These are phyloP conservation scores for Hemitrygon akajei DNA, from an alignment of 2,797 vertebrate species.

Conservation along the genomic window DNA sequence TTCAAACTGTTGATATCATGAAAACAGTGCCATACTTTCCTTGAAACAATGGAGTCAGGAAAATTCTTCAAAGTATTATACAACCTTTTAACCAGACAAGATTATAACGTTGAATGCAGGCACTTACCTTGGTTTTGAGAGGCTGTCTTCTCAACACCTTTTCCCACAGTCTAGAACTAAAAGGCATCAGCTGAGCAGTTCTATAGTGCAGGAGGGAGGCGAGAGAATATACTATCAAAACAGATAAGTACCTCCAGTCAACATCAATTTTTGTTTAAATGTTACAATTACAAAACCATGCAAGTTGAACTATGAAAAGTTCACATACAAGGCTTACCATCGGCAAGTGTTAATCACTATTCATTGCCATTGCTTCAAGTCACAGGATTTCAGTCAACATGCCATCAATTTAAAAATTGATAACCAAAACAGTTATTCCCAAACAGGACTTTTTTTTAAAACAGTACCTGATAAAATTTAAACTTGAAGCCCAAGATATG, in stretches of 20 bases:
- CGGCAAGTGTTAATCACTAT: not conserved
- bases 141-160: conserved; percentile 32
- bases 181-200: conserved; percentile 34
- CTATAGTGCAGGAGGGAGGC: conserved; percentile 30
- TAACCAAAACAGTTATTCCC: not conserved
- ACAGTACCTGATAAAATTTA: conserved; percentile 90
- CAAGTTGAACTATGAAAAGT: not conserved
- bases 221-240: conserved; percentile 35
- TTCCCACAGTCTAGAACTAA: conserved; percentile 34
- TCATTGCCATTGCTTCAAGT: not conserved
- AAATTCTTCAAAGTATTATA: too few relatives aligned
- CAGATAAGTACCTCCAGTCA: conserved; percentile 24
- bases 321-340: not conserved
- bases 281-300: not conserved
- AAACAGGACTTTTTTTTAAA: not conserved
- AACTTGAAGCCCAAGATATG: conserved; percentile 99
- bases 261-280: not conserved
- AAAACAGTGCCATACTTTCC: too few relatives aligned
- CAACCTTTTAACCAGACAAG: not conserved
- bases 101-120: conserved; percentile 25
- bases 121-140: conserved; percentile 27
- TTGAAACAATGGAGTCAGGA: not conserved
- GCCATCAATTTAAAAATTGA: not conserved
- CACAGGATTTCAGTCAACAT: not conserved
- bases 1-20: not conserved